Percentiles rank a stretch among this genome's conserved stretches.
Evolutionary conservation across 1,140 invertebrate genomes (phyloP).

Genomic region (Branchinecta lindahli): DNA sequence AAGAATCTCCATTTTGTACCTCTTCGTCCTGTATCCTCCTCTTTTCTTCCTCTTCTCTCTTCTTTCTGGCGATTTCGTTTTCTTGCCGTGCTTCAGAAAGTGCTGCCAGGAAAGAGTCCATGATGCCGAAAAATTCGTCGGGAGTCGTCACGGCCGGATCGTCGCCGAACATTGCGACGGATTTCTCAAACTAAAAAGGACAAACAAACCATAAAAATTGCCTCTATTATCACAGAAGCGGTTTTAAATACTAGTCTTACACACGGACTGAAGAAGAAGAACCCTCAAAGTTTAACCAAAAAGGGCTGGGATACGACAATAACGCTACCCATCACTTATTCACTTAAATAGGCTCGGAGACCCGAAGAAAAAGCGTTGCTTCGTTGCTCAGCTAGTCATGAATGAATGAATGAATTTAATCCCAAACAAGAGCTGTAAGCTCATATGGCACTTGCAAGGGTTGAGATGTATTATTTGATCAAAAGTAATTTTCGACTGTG

Average conservation of each 20-base stretch:
- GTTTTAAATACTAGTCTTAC: not conserved
- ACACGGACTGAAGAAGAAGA: not conserved
- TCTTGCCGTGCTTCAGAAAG: conserved; percentile 74
- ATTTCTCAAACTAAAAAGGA: conserved; percentile 57
- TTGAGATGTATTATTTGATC: no score
- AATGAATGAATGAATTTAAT: no score
- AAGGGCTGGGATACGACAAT: no score
- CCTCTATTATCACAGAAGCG: not conserved
- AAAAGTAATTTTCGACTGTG: no score
- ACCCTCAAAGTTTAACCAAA: no score
- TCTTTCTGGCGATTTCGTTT: conserved; percentile 64
- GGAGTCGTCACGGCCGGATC: conserved; percentile 69
- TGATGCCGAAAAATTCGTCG: conserved; percentile 90
- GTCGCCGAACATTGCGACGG: conserved; percentile 76
- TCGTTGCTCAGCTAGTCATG: no score
- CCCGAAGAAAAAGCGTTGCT: no score
- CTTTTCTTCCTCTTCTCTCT: conserved; percentile 81
- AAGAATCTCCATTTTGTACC: conserved; percentile 34
- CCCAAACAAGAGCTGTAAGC: no score
- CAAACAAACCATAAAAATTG: conserved; percentile 11
- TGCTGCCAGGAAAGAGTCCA: conserved; percentile 72
- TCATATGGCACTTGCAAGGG: no score
- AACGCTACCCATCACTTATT: no score
- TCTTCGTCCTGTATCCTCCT: conserved; percentile 78
- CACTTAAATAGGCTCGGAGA: no score